Evolutionary conservation across 2,113 vertebrate species (phyloP).

Genomic region (Aphelocoma coerulescens): DNA sequence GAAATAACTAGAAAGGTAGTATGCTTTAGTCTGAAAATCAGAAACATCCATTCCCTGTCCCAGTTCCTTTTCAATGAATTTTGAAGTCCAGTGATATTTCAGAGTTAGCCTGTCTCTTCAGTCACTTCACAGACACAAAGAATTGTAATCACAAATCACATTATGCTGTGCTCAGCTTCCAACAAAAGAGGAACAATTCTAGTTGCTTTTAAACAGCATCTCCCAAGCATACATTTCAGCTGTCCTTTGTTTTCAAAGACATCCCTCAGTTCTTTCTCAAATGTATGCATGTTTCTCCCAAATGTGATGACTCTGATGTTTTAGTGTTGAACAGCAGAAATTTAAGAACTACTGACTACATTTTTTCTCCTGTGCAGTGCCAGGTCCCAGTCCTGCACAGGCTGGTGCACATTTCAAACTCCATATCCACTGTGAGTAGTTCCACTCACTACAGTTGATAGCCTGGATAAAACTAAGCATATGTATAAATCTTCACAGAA

Average conservation of each 20-base stretch:
- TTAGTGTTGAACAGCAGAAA: neutral
- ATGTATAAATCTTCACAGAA: neutral
- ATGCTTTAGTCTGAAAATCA: neutral
- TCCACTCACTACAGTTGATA: neutral
- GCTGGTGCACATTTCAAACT: neutral
- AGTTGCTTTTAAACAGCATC: neutral
- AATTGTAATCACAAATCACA: conserved; percentile 39
- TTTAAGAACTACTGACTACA: neutral
- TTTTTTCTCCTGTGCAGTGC: neutral
- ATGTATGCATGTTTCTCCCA: neutral
- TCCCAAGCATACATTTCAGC: neutral
- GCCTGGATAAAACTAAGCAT: neutral
- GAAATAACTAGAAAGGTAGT: neutral
- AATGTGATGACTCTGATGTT: neutral
- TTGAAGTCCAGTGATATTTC: neutral
- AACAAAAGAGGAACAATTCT: neutral
- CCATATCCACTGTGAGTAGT: neutral
- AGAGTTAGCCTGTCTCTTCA: neutral
- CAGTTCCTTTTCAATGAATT: neutral
- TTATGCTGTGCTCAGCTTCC: conserved; percentile 30
- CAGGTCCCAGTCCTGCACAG: neutral
- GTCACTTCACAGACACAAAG: neutral
- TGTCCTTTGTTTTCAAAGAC: neutral
- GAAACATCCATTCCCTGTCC: neutral
- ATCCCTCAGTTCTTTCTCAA: neutral